phyloP scores from a whole-genome alignment of 1,140 invertebrate genomes.

The Heliconius hermathena region DNA sequence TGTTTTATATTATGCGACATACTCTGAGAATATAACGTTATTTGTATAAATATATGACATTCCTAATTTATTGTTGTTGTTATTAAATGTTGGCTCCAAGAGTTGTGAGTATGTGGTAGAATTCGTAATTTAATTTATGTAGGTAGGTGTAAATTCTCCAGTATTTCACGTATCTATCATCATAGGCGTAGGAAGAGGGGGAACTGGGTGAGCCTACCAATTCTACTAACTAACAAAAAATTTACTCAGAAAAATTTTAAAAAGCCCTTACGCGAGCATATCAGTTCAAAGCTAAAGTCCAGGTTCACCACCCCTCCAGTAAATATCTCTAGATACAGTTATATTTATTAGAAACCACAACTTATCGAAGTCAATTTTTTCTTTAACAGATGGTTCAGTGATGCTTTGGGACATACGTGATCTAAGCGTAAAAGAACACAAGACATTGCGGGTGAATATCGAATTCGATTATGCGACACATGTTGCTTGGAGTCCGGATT shows the following conservation, averaged over 20 bases:
- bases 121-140: not conserved
- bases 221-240: no score
- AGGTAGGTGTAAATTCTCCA: not conserved
- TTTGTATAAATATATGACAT: constrained; percentile 9
- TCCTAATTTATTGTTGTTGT: not conserved
- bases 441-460: constrained; percentile 90
- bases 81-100: not conserved
- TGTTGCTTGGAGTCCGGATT: constrained; percentile 93
- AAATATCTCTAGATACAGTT: no score
- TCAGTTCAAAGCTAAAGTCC: no score
- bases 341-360: not conserved
- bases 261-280: no score
- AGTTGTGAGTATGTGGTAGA: not conserved
- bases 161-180: not conserved
- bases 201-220: no score
- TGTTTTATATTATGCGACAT: constrained; percentile 11
- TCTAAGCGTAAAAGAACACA: constrained; percentile 87
- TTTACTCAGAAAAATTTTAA: no score
- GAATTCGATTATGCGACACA: constrained; percentile 91
- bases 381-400: constrained; percentile 89
- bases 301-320: no score
- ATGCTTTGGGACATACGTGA: constrained; percentile 92
- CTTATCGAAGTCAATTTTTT: constrained; percentile 9
- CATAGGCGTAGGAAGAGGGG: no score
- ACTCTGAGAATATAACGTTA: not conserved